Evolutionary conservation across 2,113 vertebrate species (phyloP).

Genomic region (Oxyura jamaicensis): DNA sequence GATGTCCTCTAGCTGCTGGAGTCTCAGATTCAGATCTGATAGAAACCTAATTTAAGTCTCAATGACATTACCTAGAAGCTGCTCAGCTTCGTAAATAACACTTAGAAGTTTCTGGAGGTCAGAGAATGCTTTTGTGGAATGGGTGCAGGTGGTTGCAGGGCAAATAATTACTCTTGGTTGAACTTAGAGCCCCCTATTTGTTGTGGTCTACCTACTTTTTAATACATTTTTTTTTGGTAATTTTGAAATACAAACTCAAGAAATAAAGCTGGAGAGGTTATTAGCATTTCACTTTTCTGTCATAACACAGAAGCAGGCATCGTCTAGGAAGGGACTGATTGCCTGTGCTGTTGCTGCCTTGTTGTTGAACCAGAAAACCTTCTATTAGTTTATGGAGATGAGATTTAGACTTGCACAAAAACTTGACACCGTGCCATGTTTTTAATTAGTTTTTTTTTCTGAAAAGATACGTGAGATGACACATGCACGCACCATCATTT

Average conservation of each 20-base stretch:
- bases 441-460: slow-evolving; percentile 38
- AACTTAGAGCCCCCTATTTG: background rate
- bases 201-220: background rate
- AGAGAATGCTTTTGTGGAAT: background rate
- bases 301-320: background rate
- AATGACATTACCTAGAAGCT: background rate
- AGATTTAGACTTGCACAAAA: slow-evolving; percentile 41
- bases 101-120: background rate
- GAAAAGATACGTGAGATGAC: background rate
- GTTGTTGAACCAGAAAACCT: slow-evolving; percentile 42
- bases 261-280: background rate
- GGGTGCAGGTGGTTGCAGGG: background rate
- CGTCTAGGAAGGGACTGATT: background rate
- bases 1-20: background rate
- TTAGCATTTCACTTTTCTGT: background rate
- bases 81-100: background rate
- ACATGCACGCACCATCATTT: accelerated
- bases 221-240: background rate
- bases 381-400: slow-evolving; percentile 61
- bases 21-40: background rate
- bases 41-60: background rate
- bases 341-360: background rate
- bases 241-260: background rate
- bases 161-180: background rate
- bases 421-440: slow-evolving; percentile 13